Evolutionary conservation across 2,797 vertebrate species (phyloP), one percentile per base, ranked within the genome.

Genomic region (Streptopelia turtur): DNA sequence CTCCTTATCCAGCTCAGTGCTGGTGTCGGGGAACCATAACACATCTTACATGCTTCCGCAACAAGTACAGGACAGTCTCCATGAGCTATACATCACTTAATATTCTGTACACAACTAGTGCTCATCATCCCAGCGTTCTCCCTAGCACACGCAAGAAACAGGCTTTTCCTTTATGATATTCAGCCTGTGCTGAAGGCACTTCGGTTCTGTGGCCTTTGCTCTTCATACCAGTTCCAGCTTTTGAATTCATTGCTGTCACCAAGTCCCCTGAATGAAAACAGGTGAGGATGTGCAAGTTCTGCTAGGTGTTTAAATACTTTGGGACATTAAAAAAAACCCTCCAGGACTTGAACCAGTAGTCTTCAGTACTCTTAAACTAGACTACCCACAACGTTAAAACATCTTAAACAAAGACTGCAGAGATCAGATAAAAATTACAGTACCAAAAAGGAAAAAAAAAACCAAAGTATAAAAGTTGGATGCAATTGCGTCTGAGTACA

Each of bases 111-210:
- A 1, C 1, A 4, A 70, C 9, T 24, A 14, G 8, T 24, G 39
- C 25, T 64, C 3, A 0, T 33, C 24, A 33, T 3, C 33, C 13
- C 69, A 55, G 37, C 0, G 0, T 25, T 63, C 47, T 30, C 37
- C 63, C 39, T 5, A 5, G 64, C 11, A 24, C 1, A 25, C 8
- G 24, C 49, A 71, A 22, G n/a, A 43, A 47, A 45, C 10, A n/a
- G 14, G 2, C 27, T 80, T 57, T 13, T 63, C 71, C 71, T 79
- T 56, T 9, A 45, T 2, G 4, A 78, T 16, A 8, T 31, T 16
- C 22, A 86, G 31, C 49, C 60, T 49, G 28, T 37, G 41, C 52
- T 72, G 22, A 57, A 4, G 24, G 5, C 10, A 23, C 33, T 76
- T 55, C 14, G 20, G 30, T n/a, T 84, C 30, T 0, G 2, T 1